Base-by-base conservation (phyloP, 2,113 vertebrate species). In the Puffinus mauretanicus region DNA sequence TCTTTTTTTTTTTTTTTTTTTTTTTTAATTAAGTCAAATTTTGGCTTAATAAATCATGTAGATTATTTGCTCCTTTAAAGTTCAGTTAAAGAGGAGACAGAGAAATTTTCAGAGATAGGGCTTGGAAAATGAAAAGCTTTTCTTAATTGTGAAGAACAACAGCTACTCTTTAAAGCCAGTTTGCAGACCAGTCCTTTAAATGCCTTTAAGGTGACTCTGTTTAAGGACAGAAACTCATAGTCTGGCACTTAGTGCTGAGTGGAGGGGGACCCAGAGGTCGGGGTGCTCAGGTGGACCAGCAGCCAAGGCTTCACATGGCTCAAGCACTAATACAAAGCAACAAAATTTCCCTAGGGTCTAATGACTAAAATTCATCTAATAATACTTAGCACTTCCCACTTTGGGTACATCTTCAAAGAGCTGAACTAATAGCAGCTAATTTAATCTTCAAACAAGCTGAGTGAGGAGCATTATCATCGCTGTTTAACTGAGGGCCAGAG, bases 341-440 rank as follows among this genome's bases (percentile, higher is more conserved):
- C 47, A 61, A 38, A 49, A 79, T 90, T 84, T 87, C 83, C 61
- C 44, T 49, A 46, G 61, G 22, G 13, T 44, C 44, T 65, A 77
- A 93, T 49, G 75, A 85, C 54, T 90, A 87, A 89, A 93, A 95
- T 85, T 85, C 44, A 54, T 87, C 54, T 87, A 89, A 79, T 85
- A 85, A 79, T 47, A 66, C 81, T 95, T 86, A 95, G 81, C 36
- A 58, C 82, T 90, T 93, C 83, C 64, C 54, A 73, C 77, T 95
- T 82, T 47, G 66, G 66, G 75, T 95, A 54, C 70, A 82, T 86
- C 89, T 95, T 97, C 89, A 95, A 96, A 96, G 86, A 95, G 86
- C 89, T 94, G 94, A 88, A 87, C 86, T 93, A 97, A 96, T 91
- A 96, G 86, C 70, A 91, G 75, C 89, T 97, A 95, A 96, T 96